These are phyloP conservation scores for Lycorma delicatula DNA, from an alignment of 1,140 invertebrate species.

Conservation along the genomic window DNA sequence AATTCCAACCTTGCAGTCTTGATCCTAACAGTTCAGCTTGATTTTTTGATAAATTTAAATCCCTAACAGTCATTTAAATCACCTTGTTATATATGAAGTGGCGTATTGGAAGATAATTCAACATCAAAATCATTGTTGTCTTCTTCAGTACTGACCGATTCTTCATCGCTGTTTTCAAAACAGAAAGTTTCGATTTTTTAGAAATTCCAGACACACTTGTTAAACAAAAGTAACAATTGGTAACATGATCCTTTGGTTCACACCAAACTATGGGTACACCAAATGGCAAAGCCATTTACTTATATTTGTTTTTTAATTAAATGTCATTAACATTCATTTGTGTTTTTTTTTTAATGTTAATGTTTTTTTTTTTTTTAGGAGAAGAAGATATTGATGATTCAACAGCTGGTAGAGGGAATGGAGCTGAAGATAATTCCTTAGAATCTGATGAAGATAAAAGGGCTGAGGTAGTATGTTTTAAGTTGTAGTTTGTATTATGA, in stretches of 20 bases:
- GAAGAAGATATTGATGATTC: slow-evolving; percentile 55
- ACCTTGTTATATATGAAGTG: too few species aligned
- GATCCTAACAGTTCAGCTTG: too few species aligned
- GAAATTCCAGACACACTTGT: slow-evolving; percentile 4
- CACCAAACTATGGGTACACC: not conserved
- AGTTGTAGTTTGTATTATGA: slow-evolving; percentile 8
- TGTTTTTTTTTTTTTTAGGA: slow-evolving; percentile 29
- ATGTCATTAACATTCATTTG: slow-evolving; percentile 35
- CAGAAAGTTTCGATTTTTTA: slow-evolving; percentile 5
- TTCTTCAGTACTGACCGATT: too few species aligned
- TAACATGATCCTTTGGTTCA: not conserved
- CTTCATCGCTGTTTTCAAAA: too few species aligned
- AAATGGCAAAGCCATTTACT: not conserved
- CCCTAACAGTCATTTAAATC: too few species aligned
- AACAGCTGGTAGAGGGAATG: slow-evolving; percentile 45
- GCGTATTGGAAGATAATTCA: too few species aligned
- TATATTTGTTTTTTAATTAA: slow-evolving; percentile 7
- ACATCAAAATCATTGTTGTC: too few species aligned
- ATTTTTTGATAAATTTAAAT: too few species aligned
- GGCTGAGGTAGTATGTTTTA: slow-evolving; percentile 37
- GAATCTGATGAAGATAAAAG: slow-evolving; percentile 60
- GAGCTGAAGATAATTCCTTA: slow-evolving; percentile 53
- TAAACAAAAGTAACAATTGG: not conserved
- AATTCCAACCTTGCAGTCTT: too few species aligned
- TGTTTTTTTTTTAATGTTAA: not conserved